Evolutionary conservation across 2,797 vertebrate species (phyloP).

Genomic region (Notamacropus eugenii): DNA sequence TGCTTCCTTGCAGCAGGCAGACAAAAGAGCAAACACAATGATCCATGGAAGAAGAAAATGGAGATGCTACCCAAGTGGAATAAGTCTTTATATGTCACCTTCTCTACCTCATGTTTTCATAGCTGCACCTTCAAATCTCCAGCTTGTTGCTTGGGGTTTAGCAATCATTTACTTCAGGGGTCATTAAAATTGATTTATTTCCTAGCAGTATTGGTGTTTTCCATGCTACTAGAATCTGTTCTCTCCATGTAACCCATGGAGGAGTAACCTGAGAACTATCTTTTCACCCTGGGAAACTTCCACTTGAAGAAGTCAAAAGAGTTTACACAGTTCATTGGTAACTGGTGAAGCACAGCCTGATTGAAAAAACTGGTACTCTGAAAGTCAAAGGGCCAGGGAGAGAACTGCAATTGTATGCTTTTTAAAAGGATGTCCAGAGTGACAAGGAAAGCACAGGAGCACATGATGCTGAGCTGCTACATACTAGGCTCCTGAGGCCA

Average conservation of each 20-base stretch:
- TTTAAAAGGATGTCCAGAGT: not conserved
- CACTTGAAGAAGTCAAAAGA: accelerated
- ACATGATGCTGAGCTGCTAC: not conserved
- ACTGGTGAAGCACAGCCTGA: not conserved
- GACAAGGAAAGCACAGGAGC: not conserved
- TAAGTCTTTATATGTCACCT: slow-evolving; percentile 72
- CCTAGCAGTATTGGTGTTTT: slow-evolving; percentile 42
- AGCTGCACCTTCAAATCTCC: slow-evolving; percentile 37
- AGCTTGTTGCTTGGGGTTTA: slow-evolving; percentile 61
- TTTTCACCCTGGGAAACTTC: not conserved
- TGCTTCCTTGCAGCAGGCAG: slow-evolving; percentile 56
- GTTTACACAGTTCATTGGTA: not conserved
- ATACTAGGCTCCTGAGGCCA: accelerated
- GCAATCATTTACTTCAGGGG: slow-evolving; percentile 65
- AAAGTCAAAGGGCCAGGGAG: not conserved
- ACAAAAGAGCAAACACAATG: slow-evolving; percentile 50
- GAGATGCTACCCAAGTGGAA: slow-evolving; percentile 62
- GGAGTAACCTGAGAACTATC: not conserved
- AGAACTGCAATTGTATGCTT: not conserved
- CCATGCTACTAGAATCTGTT: slow-evolving; percentile 16
- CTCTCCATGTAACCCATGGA: not conserved
- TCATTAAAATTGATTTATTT: slow-evolving; percentile 78
- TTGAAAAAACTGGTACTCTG: not conserved
- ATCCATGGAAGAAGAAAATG: slow-evolving; percentile 42
- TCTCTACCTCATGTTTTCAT: slow-evolving; percentile 27